A percentile compares a stretch with the other conserved stretches of the same genome.
These are phyloP conservation scores for Temnopleurus reevesii DNA, from an alignment of 53 echinoderm and acorn worm species.

Conservation along the genomic window DNA sequence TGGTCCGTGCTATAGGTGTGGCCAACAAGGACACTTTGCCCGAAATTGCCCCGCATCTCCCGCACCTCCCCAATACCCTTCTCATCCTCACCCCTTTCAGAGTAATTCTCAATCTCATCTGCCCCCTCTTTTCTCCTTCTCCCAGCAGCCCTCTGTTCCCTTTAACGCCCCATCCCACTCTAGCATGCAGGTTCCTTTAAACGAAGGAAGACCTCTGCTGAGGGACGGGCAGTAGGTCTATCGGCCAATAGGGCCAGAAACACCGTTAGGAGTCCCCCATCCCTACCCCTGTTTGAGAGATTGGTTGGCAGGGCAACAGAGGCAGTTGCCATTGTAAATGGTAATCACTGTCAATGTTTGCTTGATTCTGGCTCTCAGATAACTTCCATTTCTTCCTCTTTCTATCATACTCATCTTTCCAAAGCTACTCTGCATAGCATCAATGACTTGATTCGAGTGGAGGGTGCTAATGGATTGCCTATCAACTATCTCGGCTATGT, in stretches of 20 bases:
- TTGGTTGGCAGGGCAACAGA: constrained; percentile 45
- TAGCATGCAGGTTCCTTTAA: not conserved
- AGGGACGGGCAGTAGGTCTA: constrained; percentile 21
- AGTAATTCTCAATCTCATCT: not conserved
- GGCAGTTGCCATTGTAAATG: not conserved
- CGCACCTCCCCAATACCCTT: not conserved
- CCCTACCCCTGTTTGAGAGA: not conserved
- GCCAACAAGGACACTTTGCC: constrained; percentile 23
- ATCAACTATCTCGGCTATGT: constrained; percentile 32
- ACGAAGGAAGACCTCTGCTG: constrained; percentile 36
- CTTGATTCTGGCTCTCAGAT: constrained; percentile 29
- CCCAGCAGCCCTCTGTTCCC: not conserved
- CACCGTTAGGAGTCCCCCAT: not conserved
- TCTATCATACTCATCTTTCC: not conserved
- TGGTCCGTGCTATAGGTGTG: constrained; percentile 50
- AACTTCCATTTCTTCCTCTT: not conserved
- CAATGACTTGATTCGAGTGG: not conserved
- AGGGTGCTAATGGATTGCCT: constrained; percentile 22
- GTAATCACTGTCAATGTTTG: not conserved
- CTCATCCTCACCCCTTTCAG: not conserved
- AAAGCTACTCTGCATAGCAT: not conserved
- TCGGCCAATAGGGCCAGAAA: not conserved
- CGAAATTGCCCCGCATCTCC: not conserved
- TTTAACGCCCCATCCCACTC: not conserved
- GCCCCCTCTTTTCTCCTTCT: not conserved